Conservation (phyloP, 2,113 vertebrate species). For the Neogale vison region DNA sequence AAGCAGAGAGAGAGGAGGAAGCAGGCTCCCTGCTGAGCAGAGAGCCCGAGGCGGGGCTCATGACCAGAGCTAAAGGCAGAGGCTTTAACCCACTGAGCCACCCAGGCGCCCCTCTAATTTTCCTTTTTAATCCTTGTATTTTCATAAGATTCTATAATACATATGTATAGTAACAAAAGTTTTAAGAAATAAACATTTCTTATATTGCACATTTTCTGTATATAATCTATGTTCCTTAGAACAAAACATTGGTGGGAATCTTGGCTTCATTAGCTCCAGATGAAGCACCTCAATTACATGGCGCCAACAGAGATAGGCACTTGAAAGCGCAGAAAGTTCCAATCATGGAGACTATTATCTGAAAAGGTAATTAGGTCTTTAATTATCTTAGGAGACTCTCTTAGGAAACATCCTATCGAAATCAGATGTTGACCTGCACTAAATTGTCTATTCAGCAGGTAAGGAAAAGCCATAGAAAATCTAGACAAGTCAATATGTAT, state of each 20-base stretch:
- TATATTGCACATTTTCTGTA: background rate
- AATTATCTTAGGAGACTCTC: background rate
- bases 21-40: no score
- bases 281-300: background rate
- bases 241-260: background rate
- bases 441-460: background rate
- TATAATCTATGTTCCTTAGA: background rate
- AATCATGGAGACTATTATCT: background rate
- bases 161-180: background rate
- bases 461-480: background rate
- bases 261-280: background rate
- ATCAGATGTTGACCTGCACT: background rate
- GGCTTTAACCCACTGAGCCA: no score
- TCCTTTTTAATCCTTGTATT: background rate
- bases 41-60: no score
- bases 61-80: no score
- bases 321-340: background rate
- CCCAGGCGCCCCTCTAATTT: no score
- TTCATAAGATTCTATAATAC: background rate
- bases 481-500: background rate
- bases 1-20: no score
- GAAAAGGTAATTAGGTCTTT: background rate
- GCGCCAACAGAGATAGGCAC: background rate
- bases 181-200: background rate
- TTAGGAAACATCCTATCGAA: background rate